Evolutionary conservation across 2,113 vertebrate genomes (phyloP).

Genomic region (Lepisosteus osseus): DNA sequence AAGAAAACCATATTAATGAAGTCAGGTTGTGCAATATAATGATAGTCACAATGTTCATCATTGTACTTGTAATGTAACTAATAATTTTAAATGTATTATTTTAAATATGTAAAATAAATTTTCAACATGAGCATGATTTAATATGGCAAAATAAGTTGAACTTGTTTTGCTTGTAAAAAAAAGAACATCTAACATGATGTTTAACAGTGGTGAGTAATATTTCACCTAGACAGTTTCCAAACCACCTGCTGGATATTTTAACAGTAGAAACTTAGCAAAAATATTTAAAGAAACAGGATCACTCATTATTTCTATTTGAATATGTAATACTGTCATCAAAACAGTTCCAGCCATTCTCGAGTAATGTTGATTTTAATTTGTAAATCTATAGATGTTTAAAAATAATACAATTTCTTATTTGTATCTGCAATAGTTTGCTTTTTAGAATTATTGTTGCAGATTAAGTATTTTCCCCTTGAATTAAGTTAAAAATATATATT

Average conservation of each 20-base stretch:
- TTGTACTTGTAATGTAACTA: conserved; percentile 93
- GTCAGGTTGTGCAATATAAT: conserved; percentile 97
- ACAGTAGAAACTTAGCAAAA: conserved; percentile 15
- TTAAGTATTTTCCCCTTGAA: conserved; percentile 35
- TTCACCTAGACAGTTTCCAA: conserved; percentile 41
- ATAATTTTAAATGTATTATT: conserved; percentile 94
- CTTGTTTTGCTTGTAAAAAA: conserved; percentile 49
- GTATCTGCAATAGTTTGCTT: conserved; percentile 30
- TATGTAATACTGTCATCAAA: conserved; percentile 28
- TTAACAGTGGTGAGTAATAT: conserved; percentile 61
- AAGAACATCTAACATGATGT: conserved; percentile 44
- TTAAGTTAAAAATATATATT: conserved; percentile 24
- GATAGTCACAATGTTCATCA: conserved; percentile 81
- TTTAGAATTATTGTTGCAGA: conserved; percentile 31
- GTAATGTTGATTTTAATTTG: conserved; percentile 32
- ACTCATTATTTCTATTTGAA: conserved; percentile 25
- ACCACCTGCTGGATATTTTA: conserved; percentile 47
- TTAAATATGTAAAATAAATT: conserved; percentile 99
- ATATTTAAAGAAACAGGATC: conserved; percentile 3
- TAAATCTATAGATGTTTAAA: conserved; percentile 33
- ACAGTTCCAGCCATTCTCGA: conserved; percentile 24
- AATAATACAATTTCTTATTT: conserved; percentile 32
- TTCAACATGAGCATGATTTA: conserved; percentile 91
- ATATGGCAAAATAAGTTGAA: conserved; percentile 63
- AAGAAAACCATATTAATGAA: conserved; percentile 82